A percentile compares a stretch with the other conserved stretches of the same genome.
Evolutionary conservation across 2,113 vertebrate genomes (phyloP).

Genomic region (Entosphenus tridentatus): DNA sequence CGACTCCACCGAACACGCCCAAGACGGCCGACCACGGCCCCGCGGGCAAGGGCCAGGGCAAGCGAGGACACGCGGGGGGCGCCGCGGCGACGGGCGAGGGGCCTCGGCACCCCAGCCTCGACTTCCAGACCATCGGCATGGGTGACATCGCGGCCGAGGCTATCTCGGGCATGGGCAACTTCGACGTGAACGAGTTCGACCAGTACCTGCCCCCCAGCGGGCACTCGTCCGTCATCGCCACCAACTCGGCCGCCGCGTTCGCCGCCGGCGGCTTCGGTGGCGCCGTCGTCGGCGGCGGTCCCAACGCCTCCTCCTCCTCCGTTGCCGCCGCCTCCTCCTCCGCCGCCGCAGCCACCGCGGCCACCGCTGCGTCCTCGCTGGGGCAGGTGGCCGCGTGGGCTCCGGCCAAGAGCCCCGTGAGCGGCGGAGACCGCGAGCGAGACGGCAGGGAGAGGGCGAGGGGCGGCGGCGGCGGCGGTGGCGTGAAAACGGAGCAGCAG

Average conservation of each 20-base stretch:
- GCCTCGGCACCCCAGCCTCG: background rate
- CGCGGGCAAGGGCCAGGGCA: slow-evolving; percentile 1
- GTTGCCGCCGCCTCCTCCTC: too few species aligned
- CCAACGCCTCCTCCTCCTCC: too few species aligned
- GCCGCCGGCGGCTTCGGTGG: background rate
- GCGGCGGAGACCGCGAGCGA: too few species aligned
- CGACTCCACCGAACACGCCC: background rate
- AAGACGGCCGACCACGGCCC: background rate
- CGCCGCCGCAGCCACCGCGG: background rate
- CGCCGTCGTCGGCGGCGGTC: background rate
- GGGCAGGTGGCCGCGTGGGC: slow-evolving; percentile 1
- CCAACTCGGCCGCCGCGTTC: background rate
- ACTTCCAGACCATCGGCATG: slow-evolving; percentile 2
- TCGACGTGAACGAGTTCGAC: background rate
- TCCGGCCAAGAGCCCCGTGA: background rate
- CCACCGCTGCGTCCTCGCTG: background rate
- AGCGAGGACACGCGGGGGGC: background rate
- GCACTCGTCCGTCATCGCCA: background rate
- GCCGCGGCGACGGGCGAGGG: background rate
- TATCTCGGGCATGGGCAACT: background rate
- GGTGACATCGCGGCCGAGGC: slow-evolving; percentile 2
- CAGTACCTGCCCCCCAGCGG: slow-evolving; percentile 3
- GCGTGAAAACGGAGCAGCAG: slow-evolving; percentile 1
- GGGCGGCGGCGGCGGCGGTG: background rate
- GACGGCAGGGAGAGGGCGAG: background rate